These are phyloP conservation scores for Cynaeus angustus DNA, from an alignment of 2,888 invertebrate genomes.

Conservation along the genomic window DNA sequence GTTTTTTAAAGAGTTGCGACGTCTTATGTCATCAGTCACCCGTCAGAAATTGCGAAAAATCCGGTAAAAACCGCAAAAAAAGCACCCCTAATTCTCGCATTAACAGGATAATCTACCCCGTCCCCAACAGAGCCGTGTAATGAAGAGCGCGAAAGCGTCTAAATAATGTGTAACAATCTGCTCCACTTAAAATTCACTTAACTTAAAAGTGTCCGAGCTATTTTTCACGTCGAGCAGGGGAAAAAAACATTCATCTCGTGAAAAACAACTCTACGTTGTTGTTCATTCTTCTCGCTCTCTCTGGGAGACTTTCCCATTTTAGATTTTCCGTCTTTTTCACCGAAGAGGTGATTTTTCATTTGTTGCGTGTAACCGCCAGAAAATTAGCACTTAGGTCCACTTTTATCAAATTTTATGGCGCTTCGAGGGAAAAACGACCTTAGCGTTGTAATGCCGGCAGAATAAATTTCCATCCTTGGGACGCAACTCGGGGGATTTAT, in stretches of 20 bases:
- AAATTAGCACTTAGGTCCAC: conserved; percentile 67
- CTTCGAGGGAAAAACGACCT: conserved; percentile 34
- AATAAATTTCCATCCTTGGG: conserved; percentile 16
- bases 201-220: conserved; percentile 67
- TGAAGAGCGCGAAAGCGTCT: conserved; percentile 54
- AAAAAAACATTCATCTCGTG: conserved; percentile 54
- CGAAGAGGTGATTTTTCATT: conserved; percentile 64
- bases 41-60: neutral
- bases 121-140: conserved; percentile 29
- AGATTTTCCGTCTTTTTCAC: conserved; percentile 21
- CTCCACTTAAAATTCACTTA: conserved; percentile 70
- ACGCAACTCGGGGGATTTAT: conserved; percentile 47
- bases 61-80: neutral
- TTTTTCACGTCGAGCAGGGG: conserved; percentile 66
- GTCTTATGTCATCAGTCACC: neutral
- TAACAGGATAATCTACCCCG: conserved; percentile 8
- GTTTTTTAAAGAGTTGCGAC: conserved; percentile 8
- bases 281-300: conserved; percentile 38
- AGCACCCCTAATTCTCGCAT: neutral
- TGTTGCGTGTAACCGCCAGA: conserved; percentile 66
- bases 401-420: conserved; percentile 61
- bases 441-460: conserved; percentile 2
- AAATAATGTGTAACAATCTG: conserved; percentile 67
- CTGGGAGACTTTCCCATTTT: neutral
- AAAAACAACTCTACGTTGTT: conserved; percentile 53